Evolutionary conservation across 2,797 vertebrate genomes (phyloP).

Genomic region (Enteromius unitaeniatus): DNA sequence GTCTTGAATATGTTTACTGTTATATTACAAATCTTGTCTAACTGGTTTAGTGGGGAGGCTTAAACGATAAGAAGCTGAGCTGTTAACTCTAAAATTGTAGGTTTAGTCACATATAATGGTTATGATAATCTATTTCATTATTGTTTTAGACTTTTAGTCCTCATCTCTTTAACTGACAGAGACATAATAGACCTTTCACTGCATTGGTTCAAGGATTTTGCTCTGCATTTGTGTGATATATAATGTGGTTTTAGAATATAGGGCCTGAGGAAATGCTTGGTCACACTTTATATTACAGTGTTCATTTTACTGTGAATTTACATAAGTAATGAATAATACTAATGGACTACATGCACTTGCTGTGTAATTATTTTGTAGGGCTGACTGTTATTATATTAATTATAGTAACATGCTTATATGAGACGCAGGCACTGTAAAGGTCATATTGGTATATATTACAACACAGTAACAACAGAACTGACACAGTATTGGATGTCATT

Average conservation of each 20-base stretch:
- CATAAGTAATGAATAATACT: slow-evolving; percentile 23
- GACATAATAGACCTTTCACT: neutral
- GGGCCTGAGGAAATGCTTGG: neutral
- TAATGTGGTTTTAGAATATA: slow-evolving; percentile 29
- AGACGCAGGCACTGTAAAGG: neutral
- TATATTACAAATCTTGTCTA: neutral
- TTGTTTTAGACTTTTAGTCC: neutral
- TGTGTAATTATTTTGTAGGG: slow-evolving; percentile 5
- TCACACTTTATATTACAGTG: neutral
- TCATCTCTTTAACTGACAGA: slow-evolving; percentile 1
- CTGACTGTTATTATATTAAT: slow-evolving; percentile 14
- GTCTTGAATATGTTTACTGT: neutral
- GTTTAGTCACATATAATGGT: neutral
- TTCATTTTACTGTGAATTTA: slow-evolving; percentile 11
- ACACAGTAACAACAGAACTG: neutral
- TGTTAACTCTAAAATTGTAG: neutral
- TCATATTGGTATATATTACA: neutral
- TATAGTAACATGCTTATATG: neutral
- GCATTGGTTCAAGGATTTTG: neutral
- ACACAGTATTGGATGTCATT: neutral
- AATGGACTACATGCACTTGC: slow-evolving; percentile 1
- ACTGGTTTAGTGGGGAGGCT: neutral
- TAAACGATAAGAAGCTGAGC: neutral
- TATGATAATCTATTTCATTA: neutral
- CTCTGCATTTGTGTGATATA: neutral